Evolutionary conservation across 2,113 vertebrate genomes (phyloP), one percentile per base, ranked within the genome.

Genomic region (Pionites leucogaster): DNA sequence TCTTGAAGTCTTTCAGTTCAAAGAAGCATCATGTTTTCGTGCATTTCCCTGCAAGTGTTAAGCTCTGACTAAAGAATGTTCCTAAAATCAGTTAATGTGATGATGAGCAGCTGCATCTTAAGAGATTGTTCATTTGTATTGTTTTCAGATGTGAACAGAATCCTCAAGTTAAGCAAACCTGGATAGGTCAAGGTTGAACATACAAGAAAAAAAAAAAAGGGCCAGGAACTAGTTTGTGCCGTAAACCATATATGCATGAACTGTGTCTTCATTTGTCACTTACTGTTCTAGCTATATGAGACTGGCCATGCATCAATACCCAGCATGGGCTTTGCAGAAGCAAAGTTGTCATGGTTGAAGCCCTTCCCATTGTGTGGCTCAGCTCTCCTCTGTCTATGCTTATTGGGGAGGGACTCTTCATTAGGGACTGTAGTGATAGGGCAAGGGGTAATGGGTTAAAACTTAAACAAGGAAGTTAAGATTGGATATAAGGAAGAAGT

Each of bases 261-360:
- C 2, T 33, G n/a, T 59, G 29, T 74, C 46, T 78, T 75, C 24
- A 8, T 82, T 71, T 78, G 25, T 31, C 69, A 8, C 31, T 55
- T 39, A 17, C 29, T 2, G 1, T 46, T 83, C 74, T n/a, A 42
- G 11, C 31, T 22, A 27, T 39, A 9, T 0, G 1, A 64, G 57
- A 28, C 27, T 2, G 4, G 33, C 44, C 3, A 1, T 2, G 2
- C 19, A 2, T 31, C 9, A 12, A 9, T 27, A n/a, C 5, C 28
- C 53, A 24, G 18, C 39, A n/a, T 2, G 6, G 41, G 10, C 27
- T 53, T 72, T 27, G 23, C 29, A 50, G 64, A 71, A 13, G 14
- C 37, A 35, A 60, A 72, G 59, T 10, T 72, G 13, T 44, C 35
- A 15, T 23, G 7, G 0, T 22, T 4, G 15, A 22, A 82, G 23